Percentiles rank a stretch among this genome's conserved stretches.
These are phyloP conservation scores for Pseudeuparius sepicola DNA, from an alignment of 2,888 invertebrate genomes.

Conservation along the genomic window DNA sequence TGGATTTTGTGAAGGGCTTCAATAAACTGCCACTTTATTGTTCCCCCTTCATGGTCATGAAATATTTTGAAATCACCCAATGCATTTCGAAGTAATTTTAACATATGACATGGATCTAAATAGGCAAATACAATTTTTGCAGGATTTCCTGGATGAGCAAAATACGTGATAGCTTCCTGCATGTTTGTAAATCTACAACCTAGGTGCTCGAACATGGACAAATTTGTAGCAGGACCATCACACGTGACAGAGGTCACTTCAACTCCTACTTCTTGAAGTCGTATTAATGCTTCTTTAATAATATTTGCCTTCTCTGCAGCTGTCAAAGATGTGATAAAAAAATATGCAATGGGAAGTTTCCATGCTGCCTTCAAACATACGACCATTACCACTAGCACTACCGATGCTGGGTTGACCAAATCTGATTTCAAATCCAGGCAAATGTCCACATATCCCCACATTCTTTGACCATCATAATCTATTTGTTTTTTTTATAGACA, in stretches of 20 bases:
- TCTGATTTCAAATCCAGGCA: slow-evolving; percentile 12
- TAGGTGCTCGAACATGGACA: slow-evolving; percentile 15
- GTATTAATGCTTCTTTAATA: slow-evolving; percentile 12
- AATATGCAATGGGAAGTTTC: slow-evolving; percentile 23
- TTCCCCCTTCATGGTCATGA: too few species aligned
- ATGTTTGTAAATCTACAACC: slow-evolving; percentile 9
- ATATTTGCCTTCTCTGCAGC: slow-evolving; percentile 18
- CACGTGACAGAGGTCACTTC: too few species aligned
- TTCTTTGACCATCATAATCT: too few species aligned
- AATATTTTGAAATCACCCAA: too few species aligned
- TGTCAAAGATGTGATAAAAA: slow-evolving; percentile 17
- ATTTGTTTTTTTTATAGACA: too few species aligned
- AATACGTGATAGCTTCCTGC: slow-evolving; percentile 7
- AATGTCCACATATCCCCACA: slow-evolving; percentile 15
- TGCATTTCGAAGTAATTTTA: too few species aligned
- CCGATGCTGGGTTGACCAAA: slow-evolving; percentile 12
- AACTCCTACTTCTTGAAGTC: slow-evolving; percentile 15
- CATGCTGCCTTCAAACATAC: slow-evolving; percentile 16
- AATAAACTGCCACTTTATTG: too few species aligned
- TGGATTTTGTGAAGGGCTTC: too few species aligned
- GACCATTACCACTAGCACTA: slow-evolving; percentile 20
- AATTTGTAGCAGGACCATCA: slow-evolving; percentile 19
- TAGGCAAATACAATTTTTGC: too few species aligned
- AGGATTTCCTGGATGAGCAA: slow-evolving; percentile 13
- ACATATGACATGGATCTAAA: too few species aligned